Base-by-base conservation (phyloP, 2,888 invertebrate species). In the Oligia strigilis region DNA sequence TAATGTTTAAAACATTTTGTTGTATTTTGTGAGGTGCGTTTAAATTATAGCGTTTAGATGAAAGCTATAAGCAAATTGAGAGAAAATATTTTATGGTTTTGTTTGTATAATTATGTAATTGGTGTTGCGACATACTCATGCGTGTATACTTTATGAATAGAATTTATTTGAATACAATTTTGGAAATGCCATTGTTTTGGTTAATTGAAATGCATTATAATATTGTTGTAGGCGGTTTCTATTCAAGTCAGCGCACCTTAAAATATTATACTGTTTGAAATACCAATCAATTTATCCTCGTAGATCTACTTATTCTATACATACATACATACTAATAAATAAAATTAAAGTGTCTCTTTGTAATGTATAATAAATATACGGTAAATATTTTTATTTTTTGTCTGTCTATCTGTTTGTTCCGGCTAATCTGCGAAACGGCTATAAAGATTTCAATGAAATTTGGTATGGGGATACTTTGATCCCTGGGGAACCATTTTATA, bases 1-100 rank as follows among this genome's bases (percentile, higher is more conserved):
- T 85, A 81, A 90, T 90, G 85, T 90, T 89, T 90, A 88, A 90
- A 90, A 91, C 89, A 91, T 92, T 86, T 84, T 85, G 72, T 78
- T 52, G 71, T 75, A 58, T 66, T 76, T 55, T 82, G 80, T 75
- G 78, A 74, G 69, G 52, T 73, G 75, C 64, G 23, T 67, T 0
- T 11, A 74, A 86, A 86, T 70, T 82, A 69, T 77, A 74, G 72
- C 73, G 74, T 80, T 77, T 81, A 69, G 23, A 87, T 71, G 81
- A 81, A 77, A 80, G 75, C 23, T 65, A 29, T 29, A 60, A 29
- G 49, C 55, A 78, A 86, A 82, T 75, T 82, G 36, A 70, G 75
- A 29, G 81, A 77, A 62, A 78, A 75, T 77, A n/a, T 75, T 77
- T 80, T 77, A 78, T 75, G 70, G 72, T 14, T 64, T 79, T 78